A percentile compares a stretch with the other conserved stretches of the same genome.
Conservation (phyloP, 2,888 invertebrate genomes). For the Elegia similella region DNA sequence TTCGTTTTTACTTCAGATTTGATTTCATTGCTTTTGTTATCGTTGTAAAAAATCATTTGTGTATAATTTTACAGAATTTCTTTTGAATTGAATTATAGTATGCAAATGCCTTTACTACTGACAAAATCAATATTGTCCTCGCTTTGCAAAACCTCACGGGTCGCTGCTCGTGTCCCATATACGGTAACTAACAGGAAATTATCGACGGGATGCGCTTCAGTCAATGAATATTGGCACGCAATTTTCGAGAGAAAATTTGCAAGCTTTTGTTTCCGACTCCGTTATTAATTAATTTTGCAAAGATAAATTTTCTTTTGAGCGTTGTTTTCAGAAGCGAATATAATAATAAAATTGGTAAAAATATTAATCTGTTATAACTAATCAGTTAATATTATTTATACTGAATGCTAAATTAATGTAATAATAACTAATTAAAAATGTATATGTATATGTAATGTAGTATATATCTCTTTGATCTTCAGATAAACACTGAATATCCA, state of each 20-base stretch:
- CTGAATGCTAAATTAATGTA: no score
- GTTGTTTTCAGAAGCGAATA: no score
- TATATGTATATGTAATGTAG: no score
- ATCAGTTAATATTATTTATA: no score
- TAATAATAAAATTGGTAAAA: no score
- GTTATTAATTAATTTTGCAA: neutral
- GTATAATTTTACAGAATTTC: no score
- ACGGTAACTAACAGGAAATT: constrained; percentile 27
- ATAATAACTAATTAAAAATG: no score
- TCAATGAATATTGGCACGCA: neutral
- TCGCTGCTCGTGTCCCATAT: constrained; percentile 53
- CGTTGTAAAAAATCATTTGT: no score
- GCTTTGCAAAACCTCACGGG: constrained; percentile 43
- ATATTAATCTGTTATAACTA: no score
- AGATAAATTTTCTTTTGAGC: neutral
- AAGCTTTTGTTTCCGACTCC: neutral
- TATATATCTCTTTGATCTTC: neutral
- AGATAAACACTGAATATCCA: neutral
- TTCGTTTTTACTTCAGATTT: no score
- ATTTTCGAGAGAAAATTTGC: neutral
- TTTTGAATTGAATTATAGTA: no score
- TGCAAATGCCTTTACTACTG: constrained; percentile 15
- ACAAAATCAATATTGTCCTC: constrained; percentile 61
- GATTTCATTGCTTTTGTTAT: no score
- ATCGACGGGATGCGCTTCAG: constrained; percentile 8